Conservation (phyloP, 2,797 vertebrate genomes). For the Natrix natrix region DNA sequence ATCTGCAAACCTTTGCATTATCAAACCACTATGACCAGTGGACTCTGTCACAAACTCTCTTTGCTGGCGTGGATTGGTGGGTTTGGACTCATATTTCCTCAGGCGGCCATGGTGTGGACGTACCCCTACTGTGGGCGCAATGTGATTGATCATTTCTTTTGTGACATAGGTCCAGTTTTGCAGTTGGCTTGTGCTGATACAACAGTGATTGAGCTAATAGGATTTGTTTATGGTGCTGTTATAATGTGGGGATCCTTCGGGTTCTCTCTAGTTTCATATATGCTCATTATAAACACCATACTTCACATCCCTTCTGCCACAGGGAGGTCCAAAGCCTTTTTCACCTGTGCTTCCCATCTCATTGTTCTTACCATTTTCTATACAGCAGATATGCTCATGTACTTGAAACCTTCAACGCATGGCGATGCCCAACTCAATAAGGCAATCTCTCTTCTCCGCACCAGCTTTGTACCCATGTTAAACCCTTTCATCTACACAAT, state of each 20-base stretch:
- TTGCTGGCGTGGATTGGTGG: slow-evolving; percentile 39
- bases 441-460: slow-evolving; percentile 32
- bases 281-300: slow-evolving; percentile 10
- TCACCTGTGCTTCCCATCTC: slow-evolving; percentile 49
- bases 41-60: slow-evolving; percentile 14
- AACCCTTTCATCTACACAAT: slow-evolving; percentile 51
- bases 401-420: slow-evolving; percentile 40
- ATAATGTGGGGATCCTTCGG: not conserved
- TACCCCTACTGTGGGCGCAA: slow-evolving; percentile 31
- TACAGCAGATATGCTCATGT: slow-evolving; percentile 38
- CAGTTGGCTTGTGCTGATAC: slow-evolving; percentile 27
- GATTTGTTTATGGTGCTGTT: slow-evolving; percentile 20
- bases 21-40: slow-evolving; percentile 28
- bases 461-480: slow-evolving; percentile 43
- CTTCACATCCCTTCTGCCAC: slow-evolving; percentile 7
- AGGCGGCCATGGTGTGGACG: not conserved
- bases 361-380: slow-evolving; percentile 41
- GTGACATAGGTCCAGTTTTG: slow-evolving; percentile 41
- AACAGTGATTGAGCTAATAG: slow-evolving; percentile 14
- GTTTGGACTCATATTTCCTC: slow-evolving; percentile 21
- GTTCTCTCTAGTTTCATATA: slow-evolving; percentile 12
- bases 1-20: slow-evolving; percentile 41
- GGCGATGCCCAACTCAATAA: slow-evolving; percentile 36
- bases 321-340: slow-evolving; percentile 11
- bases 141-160: slow-evolving; percentile 46